Percentiles rank a stretch among this genome's conserved stretches.
Conservation (phyloP, 2,797 vertebrate species). For the Pseudochirops cupreus region DNA sequence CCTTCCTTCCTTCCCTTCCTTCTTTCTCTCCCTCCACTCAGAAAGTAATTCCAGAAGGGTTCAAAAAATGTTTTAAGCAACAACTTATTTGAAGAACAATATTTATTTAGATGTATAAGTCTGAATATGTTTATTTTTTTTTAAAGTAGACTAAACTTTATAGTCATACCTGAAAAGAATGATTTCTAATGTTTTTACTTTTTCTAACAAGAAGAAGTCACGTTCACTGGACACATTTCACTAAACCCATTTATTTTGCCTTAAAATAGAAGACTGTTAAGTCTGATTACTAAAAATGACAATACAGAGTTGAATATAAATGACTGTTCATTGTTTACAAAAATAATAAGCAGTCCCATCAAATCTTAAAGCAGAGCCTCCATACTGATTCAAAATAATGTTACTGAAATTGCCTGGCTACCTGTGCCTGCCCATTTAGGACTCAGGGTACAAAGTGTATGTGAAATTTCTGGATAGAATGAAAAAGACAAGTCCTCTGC, state of each 20-base stretch:
- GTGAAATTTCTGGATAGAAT: slow-evolving; percentile 24
- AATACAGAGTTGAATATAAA: background rate
- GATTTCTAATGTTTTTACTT: background rate
- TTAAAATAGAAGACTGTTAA: background rate
- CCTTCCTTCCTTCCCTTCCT: no score
- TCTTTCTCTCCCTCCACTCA: background rate
- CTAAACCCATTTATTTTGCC: background rate
- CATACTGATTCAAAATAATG: background rate
- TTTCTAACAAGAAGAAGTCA: background rate
- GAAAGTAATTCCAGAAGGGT: slow-evolving; percentile 19
- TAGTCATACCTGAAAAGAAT: slow-evolving; percentile 35
- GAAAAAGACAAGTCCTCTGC: background rate
- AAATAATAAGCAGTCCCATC: background rate
- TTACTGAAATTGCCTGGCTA: background rate
- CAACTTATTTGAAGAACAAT: slow-evolving; percentile 1
- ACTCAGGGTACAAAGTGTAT: background rate
- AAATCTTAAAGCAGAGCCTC: background rate
- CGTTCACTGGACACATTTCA: slow-evolving; percentile 1
- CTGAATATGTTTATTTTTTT: background rate
- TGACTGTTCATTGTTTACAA: background rate
- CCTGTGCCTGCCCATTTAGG: background rate
- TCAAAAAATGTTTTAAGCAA: slow-evolving; percentile 11
- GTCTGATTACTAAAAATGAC: slow-evolving; percentile 29
- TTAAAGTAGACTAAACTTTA: slow-evolving; percentile 19
- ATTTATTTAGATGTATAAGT: background rate